Conservation (phyloP, 2,113 vertebrate species). For the Eptatretus burgeri region DNA sequence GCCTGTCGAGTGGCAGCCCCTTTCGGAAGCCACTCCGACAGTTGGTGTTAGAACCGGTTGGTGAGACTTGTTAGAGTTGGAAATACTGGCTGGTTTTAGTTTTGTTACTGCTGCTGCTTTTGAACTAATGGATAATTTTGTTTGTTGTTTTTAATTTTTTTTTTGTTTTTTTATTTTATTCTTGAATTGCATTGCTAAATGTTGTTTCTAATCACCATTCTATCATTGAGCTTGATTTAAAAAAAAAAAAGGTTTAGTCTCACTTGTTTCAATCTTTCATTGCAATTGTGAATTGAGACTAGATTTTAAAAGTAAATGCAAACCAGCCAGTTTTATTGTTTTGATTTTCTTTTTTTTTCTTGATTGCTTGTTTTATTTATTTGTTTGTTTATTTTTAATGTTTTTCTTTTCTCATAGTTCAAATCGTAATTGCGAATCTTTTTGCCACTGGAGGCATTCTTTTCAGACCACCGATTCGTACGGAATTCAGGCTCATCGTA, state of each 20-base stretch:
- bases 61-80: slow-evolving; percentile 66
- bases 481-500: slow-evolving; percentile 87
- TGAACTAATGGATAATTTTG: slow-evolving; percentile 4
- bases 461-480: slow-evolving; percentile 52
- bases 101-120: too few species aligned
- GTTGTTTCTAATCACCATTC: slow-evolving; percentile 14
- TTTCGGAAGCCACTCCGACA: slow-evolving; percentile 11
- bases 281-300: too few species aligned
- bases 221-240: slow-evolving; percentile 11
- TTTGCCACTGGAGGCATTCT: background rate
- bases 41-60: slow-evolving; percentile 76
- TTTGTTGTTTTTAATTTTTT: slow-evolving; percentile 11
- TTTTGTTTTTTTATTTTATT: slow-evolving; percentile 12
- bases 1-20: background rate
- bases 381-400: slow-evolving; percentile 11
- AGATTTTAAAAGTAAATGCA: too few species aligned
- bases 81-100: slow-evolving; percentile 16
- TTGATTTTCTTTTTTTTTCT: background rate
- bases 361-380: slow-evolving; percentile 10
- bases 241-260: too few species aligned
- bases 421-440: too few species aligned
- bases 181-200: slow-evolving; percentile 19
- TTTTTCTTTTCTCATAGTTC: slow-evolving; percentile 10
- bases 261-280: too few species aligned
- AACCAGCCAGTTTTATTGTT: background rate